Conservation (phyloP, 2,113 vertebrate species). For the Chinchilla lanigera region DNA sequence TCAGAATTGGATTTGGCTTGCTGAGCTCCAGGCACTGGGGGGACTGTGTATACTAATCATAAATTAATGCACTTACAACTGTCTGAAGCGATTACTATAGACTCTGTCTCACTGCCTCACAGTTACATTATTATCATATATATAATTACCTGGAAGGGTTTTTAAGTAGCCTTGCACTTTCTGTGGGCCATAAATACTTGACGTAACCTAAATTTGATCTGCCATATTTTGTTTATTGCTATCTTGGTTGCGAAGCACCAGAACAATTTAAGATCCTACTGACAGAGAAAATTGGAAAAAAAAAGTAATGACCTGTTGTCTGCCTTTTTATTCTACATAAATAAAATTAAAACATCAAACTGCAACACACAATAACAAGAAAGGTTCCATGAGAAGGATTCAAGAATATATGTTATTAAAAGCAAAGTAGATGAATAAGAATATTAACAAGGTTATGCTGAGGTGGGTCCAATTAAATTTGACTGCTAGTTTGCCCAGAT, state of each 20-base stretch:
- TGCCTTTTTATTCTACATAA: not conserved
- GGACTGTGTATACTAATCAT: not conserved
- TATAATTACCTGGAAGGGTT: not conserved
- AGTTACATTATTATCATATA: not conserved
- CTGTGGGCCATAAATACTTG: not conserved
- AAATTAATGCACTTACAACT: not conserved
- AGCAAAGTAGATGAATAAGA: not conserved
- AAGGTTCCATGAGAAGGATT: not conserved
- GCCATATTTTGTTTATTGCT: constrained; percentile 31
- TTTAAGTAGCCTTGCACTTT: not conserved
- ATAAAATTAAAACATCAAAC: not conserved
- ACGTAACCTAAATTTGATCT: constrained; percentile 35
- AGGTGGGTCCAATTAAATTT: too few species aligned
- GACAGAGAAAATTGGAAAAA: not conserved
- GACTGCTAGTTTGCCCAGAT: accelerated
- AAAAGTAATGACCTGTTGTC: not conserved
- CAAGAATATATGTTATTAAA: not conserved
- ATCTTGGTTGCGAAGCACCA: not conserved
- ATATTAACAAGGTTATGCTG: too few species aligned
- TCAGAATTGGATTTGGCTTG: constrained; percentile 4
- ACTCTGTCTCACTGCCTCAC: not conserved
- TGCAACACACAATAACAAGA: not conserved
- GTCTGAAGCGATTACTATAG: not conserved
- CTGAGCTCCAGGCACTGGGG: not conserved
- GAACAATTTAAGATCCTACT: constrained; percentile 40